These are phyloP conservation scores for Gambusia affinis DNA, from an alignment of 2,113 vertebrate genomes.

Conservation along the genomic window DNA sequence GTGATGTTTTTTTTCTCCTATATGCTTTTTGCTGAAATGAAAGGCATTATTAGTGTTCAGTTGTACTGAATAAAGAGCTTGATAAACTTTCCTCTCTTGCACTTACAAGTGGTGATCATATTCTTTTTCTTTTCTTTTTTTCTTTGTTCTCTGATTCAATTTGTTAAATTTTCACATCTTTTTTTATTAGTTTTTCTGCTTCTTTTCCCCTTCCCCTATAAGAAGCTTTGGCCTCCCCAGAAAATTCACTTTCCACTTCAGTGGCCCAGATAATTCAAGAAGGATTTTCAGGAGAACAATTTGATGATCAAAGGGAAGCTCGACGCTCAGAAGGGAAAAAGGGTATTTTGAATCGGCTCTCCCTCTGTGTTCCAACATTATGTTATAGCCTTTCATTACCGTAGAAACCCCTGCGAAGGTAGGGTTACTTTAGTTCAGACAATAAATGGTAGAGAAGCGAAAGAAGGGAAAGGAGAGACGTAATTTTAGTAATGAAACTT, in stretches of 20 bases:
- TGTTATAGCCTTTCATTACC: conserved; percentile 38
- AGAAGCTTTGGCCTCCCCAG: conserved; percentile 59
- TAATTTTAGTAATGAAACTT: conserved; percentile 17
- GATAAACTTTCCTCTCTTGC: conserved; percentile 40
- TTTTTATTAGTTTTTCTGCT: conserved; percentile 54
- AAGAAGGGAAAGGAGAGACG: conserved; percentile 6
- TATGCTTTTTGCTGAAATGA: conserved; percentile 14
- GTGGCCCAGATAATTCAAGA: conserved; percentile 72
- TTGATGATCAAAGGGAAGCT: conserved; percentile 75
- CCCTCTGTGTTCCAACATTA: conserved; percentile 54
- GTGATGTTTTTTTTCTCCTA: conserved; percentile 1
- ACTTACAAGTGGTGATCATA: neutral
- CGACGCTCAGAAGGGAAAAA: conserved; percentile 51
- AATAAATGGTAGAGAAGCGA: conserved; percentile 33
- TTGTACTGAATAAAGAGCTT: conserved; percentile 44
- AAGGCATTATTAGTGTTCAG: conserved; percentile 9
- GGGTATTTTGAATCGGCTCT: conserved; percentile 52
- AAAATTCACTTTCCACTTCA: conserved; percentile 74
- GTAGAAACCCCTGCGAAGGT: conserved; percentile 33
- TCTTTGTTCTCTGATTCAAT: conserved; percentile 51
- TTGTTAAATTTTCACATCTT: conserved; percentile 64
- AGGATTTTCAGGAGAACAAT: conserved; percentile 77
- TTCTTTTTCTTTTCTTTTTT: conserved; percentile 6
- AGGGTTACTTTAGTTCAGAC: conserved; percentile 34
- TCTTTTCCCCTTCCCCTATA: conserved; percentile 44